A percentile compares a stretch with the other conserved stretches of the same genome.
Conservation (phyloP, 2,797 vertebrate genomes). For the Semaprochilodus insignis region DNA sequence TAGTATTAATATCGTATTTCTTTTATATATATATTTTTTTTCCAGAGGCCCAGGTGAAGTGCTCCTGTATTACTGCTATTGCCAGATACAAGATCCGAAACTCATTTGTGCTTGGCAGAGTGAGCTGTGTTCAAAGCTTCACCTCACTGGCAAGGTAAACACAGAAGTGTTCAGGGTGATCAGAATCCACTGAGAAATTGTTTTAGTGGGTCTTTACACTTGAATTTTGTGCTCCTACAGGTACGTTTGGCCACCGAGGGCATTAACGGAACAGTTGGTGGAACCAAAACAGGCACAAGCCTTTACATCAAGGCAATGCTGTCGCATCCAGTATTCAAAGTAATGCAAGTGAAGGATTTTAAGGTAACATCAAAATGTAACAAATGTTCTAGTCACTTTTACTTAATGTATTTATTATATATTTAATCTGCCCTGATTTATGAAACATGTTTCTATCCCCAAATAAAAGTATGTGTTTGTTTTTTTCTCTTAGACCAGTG, state of each 20-base stretch:
- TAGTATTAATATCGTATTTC: too few relatives aligned
- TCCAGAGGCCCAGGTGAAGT: slow-evolving; percentile 85
- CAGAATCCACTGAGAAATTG: not conserved
- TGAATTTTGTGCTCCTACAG: slow-evolving; percentile 70
- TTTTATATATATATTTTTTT: not conserved
- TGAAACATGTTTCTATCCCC: too few relatives aligned
- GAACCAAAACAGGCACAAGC: slow-evolving; percentile 83
- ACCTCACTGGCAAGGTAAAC: slow-evolving; percentile 92
- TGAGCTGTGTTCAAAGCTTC: slow-evolving; percentile 86
- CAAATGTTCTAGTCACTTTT: not conserved
- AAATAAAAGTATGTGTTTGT: too few relatives aligned
- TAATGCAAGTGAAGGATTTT: slow-evolving; percentile 87
- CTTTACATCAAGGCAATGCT: slow-evolving; percentile 87
- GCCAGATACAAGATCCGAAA: slow-evolving; percentile 82
- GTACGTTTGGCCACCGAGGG: slow-evolving; percentile 92
- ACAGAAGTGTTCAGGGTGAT: not conserved
- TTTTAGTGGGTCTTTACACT: not conserved
- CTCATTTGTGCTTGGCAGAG: slow-evolving; percentile 90
- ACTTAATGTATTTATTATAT: too few relatives aligned
- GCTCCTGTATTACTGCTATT: slow-evolving; percentile 93
- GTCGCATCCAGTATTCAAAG: slow-evolving; percentile 85
- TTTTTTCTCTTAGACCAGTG: slow-evolving; percentile 81
- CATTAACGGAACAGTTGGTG: slow-evolving; percentile 95
- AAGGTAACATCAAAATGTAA: slow-evolving; percentile 80
- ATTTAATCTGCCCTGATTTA: too few relatives aligned